Conservation (phyloP, 2,888 invertebrate genomes). For the Agrochola circellaris region DNA sequence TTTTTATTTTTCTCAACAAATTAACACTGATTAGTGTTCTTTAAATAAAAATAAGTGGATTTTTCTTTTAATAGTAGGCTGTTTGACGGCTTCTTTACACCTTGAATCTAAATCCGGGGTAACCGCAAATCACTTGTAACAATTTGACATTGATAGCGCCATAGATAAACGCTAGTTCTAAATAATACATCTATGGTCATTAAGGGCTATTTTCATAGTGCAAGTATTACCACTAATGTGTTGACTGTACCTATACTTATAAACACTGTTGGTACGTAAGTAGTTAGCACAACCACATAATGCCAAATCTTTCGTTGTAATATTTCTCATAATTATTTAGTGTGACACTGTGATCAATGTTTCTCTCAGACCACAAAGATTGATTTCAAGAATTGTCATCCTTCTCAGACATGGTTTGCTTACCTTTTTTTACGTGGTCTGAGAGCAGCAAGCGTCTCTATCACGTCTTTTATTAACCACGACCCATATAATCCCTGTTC, state of each 20-base stretch:
- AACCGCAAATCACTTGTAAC: no score
- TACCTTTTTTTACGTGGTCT: neutral
- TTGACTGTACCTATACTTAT: neutral
- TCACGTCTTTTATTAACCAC: neutral
- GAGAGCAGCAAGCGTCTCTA: neutral
- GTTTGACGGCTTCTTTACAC: neutral
- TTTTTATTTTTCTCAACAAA: neutral
- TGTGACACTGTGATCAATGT: neutral
- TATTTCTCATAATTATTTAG: neutral
- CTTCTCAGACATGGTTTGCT: neutral
- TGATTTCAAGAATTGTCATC: neutral
- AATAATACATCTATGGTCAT: no score
- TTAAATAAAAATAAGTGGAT: neutral
- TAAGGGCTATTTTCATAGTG: no score
- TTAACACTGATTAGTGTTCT: neutral
- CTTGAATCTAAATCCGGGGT: neutral
- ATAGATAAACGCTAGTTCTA: no score
- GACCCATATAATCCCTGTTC: neutral
- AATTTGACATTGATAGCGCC: neutral
- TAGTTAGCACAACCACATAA: neutral
- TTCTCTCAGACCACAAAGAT: neutral
- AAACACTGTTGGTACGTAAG: neutral
- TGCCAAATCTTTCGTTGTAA: neutral
- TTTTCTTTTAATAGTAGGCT: neutral
- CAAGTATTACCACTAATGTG: neutral